A percentile compares a stretch with the other conserved stretches of the same genome.
Conservation (phyloP, 2,113 vertebrate genomes). For the Ranitomeya imitator region DNA sequence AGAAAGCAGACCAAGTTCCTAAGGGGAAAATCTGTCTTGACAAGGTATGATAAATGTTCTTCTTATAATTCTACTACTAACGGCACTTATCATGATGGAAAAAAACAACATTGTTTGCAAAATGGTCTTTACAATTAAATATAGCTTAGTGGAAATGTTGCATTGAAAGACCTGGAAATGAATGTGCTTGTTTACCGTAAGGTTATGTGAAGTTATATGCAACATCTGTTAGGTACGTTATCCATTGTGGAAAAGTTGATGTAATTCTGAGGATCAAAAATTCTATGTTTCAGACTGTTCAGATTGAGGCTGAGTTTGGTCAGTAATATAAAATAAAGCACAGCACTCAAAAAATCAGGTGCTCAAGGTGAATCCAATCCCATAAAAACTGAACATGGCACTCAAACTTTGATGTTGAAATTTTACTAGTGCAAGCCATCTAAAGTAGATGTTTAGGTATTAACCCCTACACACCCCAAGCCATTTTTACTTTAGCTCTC, state of each 20-base stretch:
- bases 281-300: not conserved
- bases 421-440: too few species aligned
- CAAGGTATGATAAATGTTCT: constrained; percentile 52
- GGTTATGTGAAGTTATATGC: not conserved
- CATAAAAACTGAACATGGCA: too few species aligned
- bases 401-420: too few species aligned
- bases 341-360: too few species aligned
- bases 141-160: constrained; percentile 15
- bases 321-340: too few species aligned
- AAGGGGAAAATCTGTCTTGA: constrained; percentile 43
- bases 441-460: too few species aligned
- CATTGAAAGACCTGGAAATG: constrained; percentile 15
- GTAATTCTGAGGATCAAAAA: not conserved
- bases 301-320: too few species aligned
- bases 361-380: too few species aligned
- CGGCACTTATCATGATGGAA: constrained; percentile 20
- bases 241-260: not conserved
- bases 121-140: constrained; percentile 46
- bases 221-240: not conserved
- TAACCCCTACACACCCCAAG: too few species aligned
- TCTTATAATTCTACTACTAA: constrained; percentile 12
- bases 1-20: constrained; percentile 24
- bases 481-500: too few species aligned
- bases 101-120: constrained; percentile 13
- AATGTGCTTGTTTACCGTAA: constrained; percentile 28